These are phyloP conservation scores for Marmota monax DNA, from an alignment of 2,113 vertebrate species.

Conservation along the genomic window DNA sequence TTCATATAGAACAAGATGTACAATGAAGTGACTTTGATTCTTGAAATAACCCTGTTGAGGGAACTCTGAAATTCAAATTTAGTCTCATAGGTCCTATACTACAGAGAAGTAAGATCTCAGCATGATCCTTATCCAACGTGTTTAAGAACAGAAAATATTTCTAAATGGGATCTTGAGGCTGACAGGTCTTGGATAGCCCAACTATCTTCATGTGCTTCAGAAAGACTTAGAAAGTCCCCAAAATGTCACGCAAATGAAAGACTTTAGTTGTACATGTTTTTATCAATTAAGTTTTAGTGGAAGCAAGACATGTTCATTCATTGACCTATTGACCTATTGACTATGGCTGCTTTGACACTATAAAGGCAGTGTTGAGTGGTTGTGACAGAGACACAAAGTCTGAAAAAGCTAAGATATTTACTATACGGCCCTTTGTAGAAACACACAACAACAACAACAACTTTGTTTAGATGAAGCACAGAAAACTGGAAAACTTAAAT, in stretches of 20 bases:
- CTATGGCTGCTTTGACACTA: not conserved
- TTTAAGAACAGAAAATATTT: not conserved
- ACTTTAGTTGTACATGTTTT: not conserved
- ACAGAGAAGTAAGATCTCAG: not conserved
- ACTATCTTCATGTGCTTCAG: not conserved
- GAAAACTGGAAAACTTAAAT: not conserved
- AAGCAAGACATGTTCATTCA: not conserved
- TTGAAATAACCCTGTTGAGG: not conserved
- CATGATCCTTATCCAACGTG: not conserved
- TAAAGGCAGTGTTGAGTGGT: not conserved
- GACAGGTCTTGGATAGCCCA: not conserved
- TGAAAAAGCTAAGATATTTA: not conserved
- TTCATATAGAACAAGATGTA: not conserved
- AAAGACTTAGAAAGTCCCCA: not conserved
- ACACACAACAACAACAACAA: not conserved
- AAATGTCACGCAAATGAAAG: not conserved
- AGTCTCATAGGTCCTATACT: not conserved
- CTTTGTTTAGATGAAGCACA: constrained; percentile 9
- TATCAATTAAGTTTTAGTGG: not conserved
- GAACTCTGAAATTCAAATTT: not conserved
- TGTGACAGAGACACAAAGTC: not conserved
- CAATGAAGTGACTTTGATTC: not conserved
- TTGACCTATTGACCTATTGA: not conserved
- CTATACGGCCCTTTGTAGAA: not conserved
- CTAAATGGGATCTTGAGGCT: not conserved